Conservation (phyloP, 1,140 invertebrate genomes). For the Anoplophora glabripennis region DNA sequence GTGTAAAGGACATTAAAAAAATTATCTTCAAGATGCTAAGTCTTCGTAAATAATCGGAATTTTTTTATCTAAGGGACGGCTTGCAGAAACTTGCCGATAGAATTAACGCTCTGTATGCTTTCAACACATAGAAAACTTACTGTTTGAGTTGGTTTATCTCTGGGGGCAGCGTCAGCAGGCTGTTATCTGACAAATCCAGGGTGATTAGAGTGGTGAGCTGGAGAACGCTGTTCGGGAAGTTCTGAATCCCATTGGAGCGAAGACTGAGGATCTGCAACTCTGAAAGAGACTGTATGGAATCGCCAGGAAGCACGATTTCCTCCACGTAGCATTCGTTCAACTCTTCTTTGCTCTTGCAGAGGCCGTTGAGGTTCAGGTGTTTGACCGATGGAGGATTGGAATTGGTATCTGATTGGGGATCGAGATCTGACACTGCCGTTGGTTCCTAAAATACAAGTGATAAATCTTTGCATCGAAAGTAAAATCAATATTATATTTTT, state of each 20-base stretch:
- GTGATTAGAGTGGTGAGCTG: constrained; percentile 57
- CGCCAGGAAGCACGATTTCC: constrained; percentile 43
- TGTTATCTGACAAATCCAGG: constrained; percentile 70
- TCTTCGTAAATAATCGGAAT: too few species aligned
- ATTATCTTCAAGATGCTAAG: too few species aligned
- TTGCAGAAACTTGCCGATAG: too few species aligned
- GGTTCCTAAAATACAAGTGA: constrained; percentile 10
- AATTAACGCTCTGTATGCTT: too few species aligned
- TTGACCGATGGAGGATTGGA: constrained; percentile 20
- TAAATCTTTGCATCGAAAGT: not conserved
- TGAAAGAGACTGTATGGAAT: constrained; percentile 37
- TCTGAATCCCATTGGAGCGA: constrained; percentile 57
- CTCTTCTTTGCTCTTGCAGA: constrained; percentile 33
- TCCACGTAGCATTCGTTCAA: constrained; percentile 36
- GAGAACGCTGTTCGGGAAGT: constrained; percentile 59
- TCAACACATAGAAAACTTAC: constrained; percentile 51
- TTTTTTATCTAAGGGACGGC: too few species aligned
- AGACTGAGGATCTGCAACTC: constrained; percentile 58
- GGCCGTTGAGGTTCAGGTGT: constrained; percentile 43
- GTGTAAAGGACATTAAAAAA: too few species aligned
- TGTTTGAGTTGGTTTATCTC: constrained; percentile 61
- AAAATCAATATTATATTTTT: too few species aligned
- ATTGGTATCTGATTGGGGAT: not conserved
- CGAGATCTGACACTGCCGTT: not conserved
- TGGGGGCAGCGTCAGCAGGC: constrained; percentile 58